Base-by-base conservation (phyloP, 2,797 vertebrate genomes). In the Fringilla coelebs region DNA sequence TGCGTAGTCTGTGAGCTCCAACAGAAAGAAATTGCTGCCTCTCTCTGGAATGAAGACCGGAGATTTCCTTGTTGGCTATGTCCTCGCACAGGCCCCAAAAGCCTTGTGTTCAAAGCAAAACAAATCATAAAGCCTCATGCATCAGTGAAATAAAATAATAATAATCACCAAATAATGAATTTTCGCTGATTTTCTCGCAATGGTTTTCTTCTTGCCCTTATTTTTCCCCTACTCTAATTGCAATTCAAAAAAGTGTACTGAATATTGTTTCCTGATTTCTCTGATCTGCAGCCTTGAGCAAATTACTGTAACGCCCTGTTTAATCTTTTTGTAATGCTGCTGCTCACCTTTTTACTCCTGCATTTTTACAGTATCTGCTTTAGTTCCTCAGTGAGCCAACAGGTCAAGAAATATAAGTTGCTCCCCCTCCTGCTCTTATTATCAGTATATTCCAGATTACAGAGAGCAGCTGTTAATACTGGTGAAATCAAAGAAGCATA, bases 391-490 rank as follows among this genome's bases (percentile, higher is more conserved):
- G 26, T n/a, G 29, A 92, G 34, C 2, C 81, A 94, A 20, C 0
- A 70, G 15, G 60, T 49, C 60, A 73, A 91, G 26, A 21, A 79
- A 4, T 54, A 58, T n/a, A 52, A 43, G 12, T 24, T 17, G 14
- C 36, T 72, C 68, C 28, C 16, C 13, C 26, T 61, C 13, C 34
- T 58, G 13, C 22, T 76, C 22, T 77, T 67, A 55, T 24, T 13
- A 31, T 68, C 66, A 54, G 8, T 68, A 29, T 40, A 71, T 49
- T 22, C 31, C 41, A 89, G 32, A 78, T 78, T 86, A 67, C 14
- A 49, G 41, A 72, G 11, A 0, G 0, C 22, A 76, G 20, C n/a
- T n/a, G 3, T 58, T 58, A 66, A 82, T 22, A 29, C 0, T 2
- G 46, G 2, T 87, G 19, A 57, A 46, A 86, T 62, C 54, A 73